Evolutionary conservation across 2,113 vertebrate species (phyloP).

Genomic region (Colius striatus): DNA sequence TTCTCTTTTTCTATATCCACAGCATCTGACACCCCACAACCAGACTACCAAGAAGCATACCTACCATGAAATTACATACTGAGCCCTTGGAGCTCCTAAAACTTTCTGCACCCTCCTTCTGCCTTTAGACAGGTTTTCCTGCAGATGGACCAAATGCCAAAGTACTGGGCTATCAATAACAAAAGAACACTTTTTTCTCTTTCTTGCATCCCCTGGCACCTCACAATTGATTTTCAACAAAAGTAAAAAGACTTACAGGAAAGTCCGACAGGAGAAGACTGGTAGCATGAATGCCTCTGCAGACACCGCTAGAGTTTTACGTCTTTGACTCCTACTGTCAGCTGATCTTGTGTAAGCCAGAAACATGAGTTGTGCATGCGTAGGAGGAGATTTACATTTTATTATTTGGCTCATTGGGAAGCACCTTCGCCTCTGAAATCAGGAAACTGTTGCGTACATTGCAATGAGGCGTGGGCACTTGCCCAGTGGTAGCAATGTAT

Average conservation of each 20-base stretch:
- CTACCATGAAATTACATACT: background rate
- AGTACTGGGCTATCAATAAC: background rate
- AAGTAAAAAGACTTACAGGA: background rate
- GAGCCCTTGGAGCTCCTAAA: background rate
- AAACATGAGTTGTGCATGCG: accelerated
- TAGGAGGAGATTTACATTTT: background rate
- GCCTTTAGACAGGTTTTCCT: background rate
- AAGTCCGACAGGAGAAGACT: background rate
- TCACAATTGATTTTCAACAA: conserved; percentile 2
- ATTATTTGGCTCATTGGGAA: background rate
- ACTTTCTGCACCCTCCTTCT: background rate
- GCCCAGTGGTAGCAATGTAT: background rate
- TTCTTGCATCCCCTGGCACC: background rate
- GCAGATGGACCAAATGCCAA: background rate
- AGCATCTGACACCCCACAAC: background rate
- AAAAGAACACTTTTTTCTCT: background rate
- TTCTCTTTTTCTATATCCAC: background rate
- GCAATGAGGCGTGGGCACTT: background rate
- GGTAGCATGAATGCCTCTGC: background rate
- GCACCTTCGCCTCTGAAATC: conserved; percentile 11
- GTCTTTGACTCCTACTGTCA: background rate
- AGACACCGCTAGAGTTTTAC: background rate
- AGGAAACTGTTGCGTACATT: background rate
- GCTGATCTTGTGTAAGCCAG: background rate
- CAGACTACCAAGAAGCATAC: background rate